Percentiles rank a stretch among this genome's conserved stretches.
These are phyloP conservation scores for Agonum fuliginosum DNA, from an alignment of 2,888 invertebrate species.

Conservation along the genomic window DNA sequence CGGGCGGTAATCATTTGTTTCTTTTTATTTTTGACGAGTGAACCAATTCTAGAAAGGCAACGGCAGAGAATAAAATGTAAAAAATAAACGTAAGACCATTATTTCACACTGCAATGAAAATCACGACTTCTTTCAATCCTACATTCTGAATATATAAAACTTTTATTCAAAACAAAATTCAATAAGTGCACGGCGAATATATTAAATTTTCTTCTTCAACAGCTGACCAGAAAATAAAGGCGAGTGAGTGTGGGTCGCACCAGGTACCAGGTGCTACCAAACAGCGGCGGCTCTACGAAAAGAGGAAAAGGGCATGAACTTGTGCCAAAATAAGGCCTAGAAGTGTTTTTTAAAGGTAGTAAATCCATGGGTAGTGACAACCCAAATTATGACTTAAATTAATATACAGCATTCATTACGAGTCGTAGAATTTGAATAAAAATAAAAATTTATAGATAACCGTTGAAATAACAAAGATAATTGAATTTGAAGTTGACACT, in stretches of 20 bases:
- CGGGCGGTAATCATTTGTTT: conserved; percentile 12
- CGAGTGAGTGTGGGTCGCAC: not conserved
- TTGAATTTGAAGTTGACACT: no score
- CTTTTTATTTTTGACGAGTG: conserved; percentile 24
- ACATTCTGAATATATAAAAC: conserved; percentile 43
- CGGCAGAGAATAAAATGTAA: conserved; percentile 22
- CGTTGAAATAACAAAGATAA: no score
- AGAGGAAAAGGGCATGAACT: no score
- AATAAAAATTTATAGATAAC: no score
- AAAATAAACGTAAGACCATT: conserved; percentile 25
- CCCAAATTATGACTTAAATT: no score
- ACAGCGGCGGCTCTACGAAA: no score
- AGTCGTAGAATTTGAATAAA: no score
- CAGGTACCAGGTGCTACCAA: no score
- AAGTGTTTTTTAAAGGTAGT: no score
- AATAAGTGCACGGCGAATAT: conserved; percentile 55
- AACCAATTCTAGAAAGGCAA: not conserved
- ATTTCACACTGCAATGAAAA: conserved; percentile 47
- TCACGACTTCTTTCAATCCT: conserved; percentile 23
- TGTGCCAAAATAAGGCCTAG: no score
- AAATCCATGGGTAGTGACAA: no score
- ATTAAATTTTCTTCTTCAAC: conserved; percentile 51
- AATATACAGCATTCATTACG: no score
- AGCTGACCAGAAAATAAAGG: conserved; percentile 57
- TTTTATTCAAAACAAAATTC: conserved; percentile 60